These are phyloP conservation scores for Hecatera dysodea DNA, from an alignment of 2,888 invertebrate species.

Conservation along the genomic window DNA sequence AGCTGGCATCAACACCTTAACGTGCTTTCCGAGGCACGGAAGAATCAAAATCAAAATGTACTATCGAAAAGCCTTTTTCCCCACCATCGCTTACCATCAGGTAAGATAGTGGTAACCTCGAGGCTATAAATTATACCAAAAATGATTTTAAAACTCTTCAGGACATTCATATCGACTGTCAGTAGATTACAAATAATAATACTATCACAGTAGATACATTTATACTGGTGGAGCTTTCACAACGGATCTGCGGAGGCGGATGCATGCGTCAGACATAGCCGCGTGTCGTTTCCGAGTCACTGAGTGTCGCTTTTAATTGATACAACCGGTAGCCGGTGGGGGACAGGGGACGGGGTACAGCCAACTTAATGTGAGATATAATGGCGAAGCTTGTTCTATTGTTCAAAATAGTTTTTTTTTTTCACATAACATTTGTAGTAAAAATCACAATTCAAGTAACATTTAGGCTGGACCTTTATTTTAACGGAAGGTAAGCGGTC, in stretches of 20 bases:
- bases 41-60: too few species aligned
- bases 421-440: too few species aligned
- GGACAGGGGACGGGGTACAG: slow-evolving; percentile 4
- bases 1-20: too few species aligned
- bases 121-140: not conserved
- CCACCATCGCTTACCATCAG: too few species aligned
- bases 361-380: not conserved
- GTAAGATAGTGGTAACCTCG: too few species aligned
- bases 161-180: not conserved
- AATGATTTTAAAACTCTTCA: not conserved
- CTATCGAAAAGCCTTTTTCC: too few species aligned
- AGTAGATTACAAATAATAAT: not conserved
- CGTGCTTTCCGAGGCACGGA: too few species aligned
- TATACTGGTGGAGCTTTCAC: not conserved
- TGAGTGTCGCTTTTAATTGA: slow-evolving; percentile 63
- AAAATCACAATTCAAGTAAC: too few species aligned
- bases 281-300: slow-evolving; percentile 60
- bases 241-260: slow-evolving; percentile 36
- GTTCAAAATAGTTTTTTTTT: not conserved
- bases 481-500: too few species aligned
- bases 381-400: too few species aligned
- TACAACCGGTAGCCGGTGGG: slow-evolving; percentile 50
- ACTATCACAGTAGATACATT: not conserved
- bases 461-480: too few species aligned
- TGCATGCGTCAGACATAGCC: slow-evolving; percentile 49